A percentile compares a stretch with the other conserved stretches of the same genome.
phyloP scores from a whole-genome alignment of 2,888 invertebrate species.

The Megastigmus dorsalis region DNA sequence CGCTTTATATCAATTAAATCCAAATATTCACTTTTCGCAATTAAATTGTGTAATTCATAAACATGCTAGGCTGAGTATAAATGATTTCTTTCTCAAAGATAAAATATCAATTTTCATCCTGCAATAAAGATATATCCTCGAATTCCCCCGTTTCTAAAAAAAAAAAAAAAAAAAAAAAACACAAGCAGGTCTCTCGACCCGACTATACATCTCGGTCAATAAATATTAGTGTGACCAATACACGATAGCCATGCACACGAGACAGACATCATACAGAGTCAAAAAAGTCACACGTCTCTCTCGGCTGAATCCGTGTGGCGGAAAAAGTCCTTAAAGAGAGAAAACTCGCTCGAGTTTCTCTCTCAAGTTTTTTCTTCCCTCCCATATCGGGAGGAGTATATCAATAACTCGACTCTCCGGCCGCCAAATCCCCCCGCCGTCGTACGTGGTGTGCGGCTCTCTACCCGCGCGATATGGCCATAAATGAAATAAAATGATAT shows the following conservation, averaged over 20 bases:
- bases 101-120: no score
- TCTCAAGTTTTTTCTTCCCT: background rate
- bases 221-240: constrained; percentile 46
- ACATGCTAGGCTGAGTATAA: no score
- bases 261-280: constrained; percentile 24
- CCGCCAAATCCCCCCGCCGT: constrained; percentile 52
- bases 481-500: constrained; percentile 75
- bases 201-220: constrained; percentile 26
- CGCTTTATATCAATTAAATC: no score
- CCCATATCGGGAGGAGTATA: constrained; percentile 47
- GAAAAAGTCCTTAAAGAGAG: constrained; percentile 41
- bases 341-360: background rate
- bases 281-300: constrained; percentile 21
- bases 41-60: no score
- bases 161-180: no score
- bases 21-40: no score
- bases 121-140: no score
- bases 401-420: constrained; percentile 62
- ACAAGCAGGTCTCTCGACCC: no score
- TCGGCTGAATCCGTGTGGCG: constrained; percentile 24
- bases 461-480: constrained; percentile 66
- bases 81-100: no score
- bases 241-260: background rate
- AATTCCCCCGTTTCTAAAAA: no score
- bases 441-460: constrained; percentile 46